phyloP scores from a whole-genome alignment of 2,113 vertebrate species.

The Pseudolaguvia tuberculata region DNA sequence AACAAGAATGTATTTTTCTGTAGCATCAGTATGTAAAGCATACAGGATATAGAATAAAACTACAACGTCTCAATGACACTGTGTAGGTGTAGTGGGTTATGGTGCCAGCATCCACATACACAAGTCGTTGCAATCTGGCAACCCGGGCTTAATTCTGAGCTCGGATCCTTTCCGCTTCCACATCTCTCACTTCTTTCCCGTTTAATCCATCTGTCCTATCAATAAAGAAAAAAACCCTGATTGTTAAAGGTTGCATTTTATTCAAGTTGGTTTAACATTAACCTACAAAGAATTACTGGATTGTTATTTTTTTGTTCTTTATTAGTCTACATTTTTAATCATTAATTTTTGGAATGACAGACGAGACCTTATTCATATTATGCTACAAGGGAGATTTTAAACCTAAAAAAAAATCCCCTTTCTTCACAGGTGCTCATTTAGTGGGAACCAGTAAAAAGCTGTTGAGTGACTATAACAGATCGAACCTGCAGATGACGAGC shows the following conservation, averaged over 20 bases:
- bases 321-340: conserved; percentile 14
- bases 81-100: no score
- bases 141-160: no score
- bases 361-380: background rate
- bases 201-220: no score
- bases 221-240: background rate
- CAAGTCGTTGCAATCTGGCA: no score
- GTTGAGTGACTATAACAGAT: conserved; percentile 70
- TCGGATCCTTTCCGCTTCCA: no score
- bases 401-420: conserved; percentile 5
- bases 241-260: conserved; percentile 8
- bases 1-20: no score
- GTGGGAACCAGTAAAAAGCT: conserved; percentile 68
- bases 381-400: background rate
- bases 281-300: background rate
- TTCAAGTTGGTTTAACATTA: conserved; percentile 19
- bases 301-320: conserved; percentile 12
- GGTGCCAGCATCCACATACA: no score
- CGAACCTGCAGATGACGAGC: conserved; percentile 73
- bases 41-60: no score
- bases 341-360: background rate
- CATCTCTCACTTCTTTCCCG: no score
- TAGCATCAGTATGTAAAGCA: no score
- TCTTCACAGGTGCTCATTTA: conserved; percentile 65
- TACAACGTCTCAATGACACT: no score